These are phyloP conservation scores for Vombatus ursinus DNA, from an alignment of 2,113 vertebrate species.

Conservation along the genomic window DNA sequence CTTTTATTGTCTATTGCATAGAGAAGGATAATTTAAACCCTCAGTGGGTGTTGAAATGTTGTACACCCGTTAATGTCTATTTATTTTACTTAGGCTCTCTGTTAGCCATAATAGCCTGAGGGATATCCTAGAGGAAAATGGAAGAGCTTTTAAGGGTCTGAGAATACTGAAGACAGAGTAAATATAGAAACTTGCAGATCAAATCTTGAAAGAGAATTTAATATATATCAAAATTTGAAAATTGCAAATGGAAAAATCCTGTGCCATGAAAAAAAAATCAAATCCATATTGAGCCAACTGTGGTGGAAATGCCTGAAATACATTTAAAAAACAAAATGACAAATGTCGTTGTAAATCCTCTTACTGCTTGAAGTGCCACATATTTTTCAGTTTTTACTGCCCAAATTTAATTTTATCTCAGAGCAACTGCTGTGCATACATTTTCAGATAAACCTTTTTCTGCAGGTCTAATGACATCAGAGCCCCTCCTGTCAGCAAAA, in stretches of 20 bases:
- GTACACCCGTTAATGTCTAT: not conserved
- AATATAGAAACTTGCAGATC: not conserved
- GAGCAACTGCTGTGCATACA: slow-evolving; percentile 21
- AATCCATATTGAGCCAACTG: not conserved
- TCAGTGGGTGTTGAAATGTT: not conserved
- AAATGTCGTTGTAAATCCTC: slow-evolving; percentile 21
- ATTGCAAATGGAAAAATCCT: not conserved
- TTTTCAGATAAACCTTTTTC: slow-evolving; percentile 39
- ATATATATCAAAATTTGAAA: slow-evolving; percentile 12
- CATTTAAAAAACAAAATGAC: not conserved
- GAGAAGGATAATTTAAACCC: not conserved
- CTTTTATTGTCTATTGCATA: not conserved
- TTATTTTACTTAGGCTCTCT: not conserved
- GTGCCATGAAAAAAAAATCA: not conserved
- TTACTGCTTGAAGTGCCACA: not conserved
- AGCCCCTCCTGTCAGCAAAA: slow-evolving; percentile 34
- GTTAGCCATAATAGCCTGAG: not conserved
- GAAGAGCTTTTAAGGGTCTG: not conserved
- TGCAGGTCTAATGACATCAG: slow-evolving; percentile 32
- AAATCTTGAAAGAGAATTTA: slow-evolving; percentile 30
- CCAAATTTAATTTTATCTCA: slow-evolving; percentile 29
- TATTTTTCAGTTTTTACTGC: slow-evolving; percentile 38
- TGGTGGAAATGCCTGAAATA: not conserved
- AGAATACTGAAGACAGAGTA: not conserved
- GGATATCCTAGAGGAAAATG: not conserved